Base-by-base conservation (phyloP, 1,140 invertebrate genomes). In the Pomacea maculata region DNA sequence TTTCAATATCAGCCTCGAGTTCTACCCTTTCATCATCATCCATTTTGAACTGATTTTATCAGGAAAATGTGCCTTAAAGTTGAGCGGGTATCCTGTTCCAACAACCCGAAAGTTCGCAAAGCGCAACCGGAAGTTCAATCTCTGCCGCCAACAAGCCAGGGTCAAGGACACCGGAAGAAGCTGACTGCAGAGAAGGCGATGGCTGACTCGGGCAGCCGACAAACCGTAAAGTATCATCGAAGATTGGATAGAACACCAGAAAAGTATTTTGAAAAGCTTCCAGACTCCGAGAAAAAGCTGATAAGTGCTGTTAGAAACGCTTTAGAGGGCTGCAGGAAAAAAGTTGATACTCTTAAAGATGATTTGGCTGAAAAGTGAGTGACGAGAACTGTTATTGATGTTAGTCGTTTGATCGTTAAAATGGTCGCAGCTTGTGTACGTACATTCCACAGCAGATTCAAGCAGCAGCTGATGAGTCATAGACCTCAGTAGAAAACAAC, bases 201-300 rank as follows among this genome's bases (percentile, higher is more conserved):
- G 67, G 80, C 75, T 29, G 55, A 29, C 68, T 61, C 71, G 72
- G 52, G 72, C 61, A 57, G 70, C 52, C 65, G 9, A 17, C 57
- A 76, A 77, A 45, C 19, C 3, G 73, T 80, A n/a, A 63, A 67
- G 54, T 84, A 84, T 63, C 78, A 77, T 11, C 71, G 83, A 34
- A 80, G 82, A 21, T 21, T 82, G 61, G 83, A 84, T 70, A 81
- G 81, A 52, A 83, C 83, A 7, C 83, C 83, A 21, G 83, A 84
- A 55, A 84, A 83, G 65, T 65, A 81, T 55, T 84, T 84, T 68
- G 74, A 84, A 79, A 70, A 61, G 7, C 74, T 78, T 14, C 73
- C 79, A 12, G 78, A 83, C 1, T 65, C 68, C 34, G 76, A 81
- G 25, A 84, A 84, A 67, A 84, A 84, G 73, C 72, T 83, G 25